Percentiles rank a stretch among this genome's conserved stretches.
phyloP scores from a whole-genome alignment of 2,797 vertebrate species.

The Eptatretus atami region DNA sequence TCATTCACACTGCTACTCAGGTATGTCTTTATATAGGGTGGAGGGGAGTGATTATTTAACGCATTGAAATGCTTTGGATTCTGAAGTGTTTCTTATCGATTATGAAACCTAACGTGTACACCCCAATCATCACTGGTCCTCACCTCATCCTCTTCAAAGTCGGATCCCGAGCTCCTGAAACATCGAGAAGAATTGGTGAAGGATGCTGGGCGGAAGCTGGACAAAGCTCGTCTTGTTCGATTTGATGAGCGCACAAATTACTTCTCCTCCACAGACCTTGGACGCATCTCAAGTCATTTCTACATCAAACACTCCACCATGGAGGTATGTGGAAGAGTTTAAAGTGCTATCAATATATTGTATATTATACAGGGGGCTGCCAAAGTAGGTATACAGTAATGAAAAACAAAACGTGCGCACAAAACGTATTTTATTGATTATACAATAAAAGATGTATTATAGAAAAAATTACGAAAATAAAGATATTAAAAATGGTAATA shows the following conservation, averaged over 20 bases:
- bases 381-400: too few species aligned
- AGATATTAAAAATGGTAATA: too few species aligned
- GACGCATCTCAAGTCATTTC: conserved; percentile 79
- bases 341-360: background rate
- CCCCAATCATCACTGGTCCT: background rate
- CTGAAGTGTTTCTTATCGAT: too few species aligned
- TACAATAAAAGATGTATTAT: too few species aligned
- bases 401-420: too few species aligned
- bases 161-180: conserved; percentile 48
- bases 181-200: conserved; percentile 56
- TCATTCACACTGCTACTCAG: conserved; percentile 81
- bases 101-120: background rate
- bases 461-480: too few species aligned
- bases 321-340: conserved; percentile 25
- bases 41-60: too few species aligned
- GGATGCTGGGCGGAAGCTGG: conserved; percentile 53
- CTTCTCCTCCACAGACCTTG: conserved; percentile 72
- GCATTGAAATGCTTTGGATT: too few species aligned
- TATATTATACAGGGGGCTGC: too few species aligned
- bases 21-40: conserved; percentile 15
- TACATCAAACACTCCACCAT: conserved; percentile 95
- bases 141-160: conserved; percentile 17
- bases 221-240: conserved; percentile 81
- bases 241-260: conserved; percentile 83
- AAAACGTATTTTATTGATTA: too few species aligned